Evolutionary conservation across 2,888 invertebrate species (phyloP), one percentile per base, ranked within the genome.

Genomic region (Pollenia labialis): DNA sequence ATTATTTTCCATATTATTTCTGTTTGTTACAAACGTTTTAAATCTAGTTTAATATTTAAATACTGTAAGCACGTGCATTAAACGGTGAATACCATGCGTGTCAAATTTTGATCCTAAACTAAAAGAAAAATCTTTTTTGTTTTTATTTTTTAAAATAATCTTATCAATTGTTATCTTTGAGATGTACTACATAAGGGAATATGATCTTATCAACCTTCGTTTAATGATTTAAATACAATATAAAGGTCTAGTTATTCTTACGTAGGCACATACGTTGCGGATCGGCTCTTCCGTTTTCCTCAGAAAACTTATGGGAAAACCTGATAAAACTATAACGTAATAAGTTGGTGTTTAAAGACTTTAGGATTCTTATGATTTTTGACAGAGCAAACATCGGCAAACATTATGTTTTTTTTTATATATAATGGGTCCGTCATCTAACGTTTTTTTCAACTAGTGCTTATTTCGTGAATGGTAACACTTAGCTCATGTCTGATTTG

Each of bases 1-100:
- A 14, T 16, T 40, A 12, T 74, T 56, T 23, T 83, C 84, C 87
- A 84, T 81, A 18, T 10, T 81, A 12, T 44, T 76, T 60, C 10
- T 56, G 32, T 71, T 42, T 16, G 44, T 44, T 62, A n/a, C 8
- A 50, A 60, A 32, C 32, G 32, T 32, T 32, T 32, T 0, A 6
- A 32, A 6, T 32, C 32, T 32, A 32, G 32, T 32, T 4, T 18
- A 18, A 1, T 32, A 12, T 58, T 32, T 32, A 0, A 32, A 32
- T n/a, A 48, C 23, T 23, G 23, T 23, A 23, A 23, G 23, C 66
- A 58, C 14, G 6, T 64, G 56, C 1, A 44, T 68, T 68, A 6
- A 48, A 1, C 46, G 32, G 8, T 42, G 9, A 46, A 54, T 52
- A 64, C 23, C 50, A 64, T 18, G 46, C 56, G 58, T 48, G 18